These are phyloP conservation scores for Drosophila eugracilis DNA, from an alignment of 1,140 invertebrate species.

Conservation along the genomic window DNA sequence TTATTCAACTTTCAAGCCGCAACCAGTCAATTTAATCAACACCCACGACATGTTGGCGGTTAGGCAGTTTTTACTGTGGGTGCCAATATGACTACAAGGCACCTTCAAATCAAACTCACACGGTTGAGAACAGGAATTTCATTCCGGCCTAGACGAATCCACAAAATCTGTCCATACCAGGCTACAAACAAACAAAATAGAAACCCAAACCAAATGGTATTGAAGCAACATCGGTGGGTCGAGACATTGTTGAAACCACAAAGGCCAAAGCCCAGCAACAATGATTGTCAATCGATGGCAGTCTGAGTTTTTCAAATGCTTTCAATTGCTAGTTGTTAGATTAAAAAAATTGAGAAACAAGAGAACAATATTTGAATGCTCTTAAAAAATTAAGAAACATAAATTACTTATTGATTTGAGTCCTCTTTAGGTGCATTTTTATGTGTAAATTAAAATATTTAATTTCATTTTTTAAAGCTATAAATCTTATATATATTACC, in stretches of 20 bases:
- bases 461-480: not conserved
- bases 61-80: slow-evolving; percentile 4
- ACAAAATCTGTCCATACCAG: slow-evolving; percentile 32
- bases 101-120: slow-evolving; percentile 64
- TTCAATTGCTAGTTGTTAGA: slow-evolving; percentile 65
- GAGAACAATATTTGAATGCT: slow-evolving; percentile 1
- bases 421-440: too few relatives aligned
- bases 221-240: slow-evolving; percentile 20
- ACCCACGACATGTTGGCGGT: slow-evolving; percentile 22
- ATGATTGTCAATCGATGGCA: slow-evolving; percentile 53
- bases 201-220: slow-evolving; percentile 27
- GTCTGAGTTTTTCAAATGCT: slow-evolving; percentile 46
- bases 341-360: slow-evolving; percentile 21
- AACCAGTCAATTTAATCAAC: slow-evolving; percentile 75
- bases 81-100: slow-evolving; percentile 53
- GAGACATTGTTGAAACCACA: slow-evolving; percentile 46
- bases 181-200: slow-evolving; percentile 19
- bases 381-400: not conserved
- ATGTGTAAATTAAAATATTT: too few relatives aligned
- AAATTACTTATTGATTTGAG: too few relatives aligned
- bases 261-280: slow-evolving; percentile 39
- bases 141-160: slow-evolving; percentile 42
- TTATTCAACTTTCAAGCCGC: slow-evolving; percentile 39
- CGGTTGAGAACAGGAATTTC: slow-evolving; percentile 29
- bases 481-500: too few relatives aligned